Evolutionary conservation across 1,140 invertebrate genomes (phyloP), one percentile per base, ranked within the genome.

Genomic region (Homalodisca vitripennis): DNA sequence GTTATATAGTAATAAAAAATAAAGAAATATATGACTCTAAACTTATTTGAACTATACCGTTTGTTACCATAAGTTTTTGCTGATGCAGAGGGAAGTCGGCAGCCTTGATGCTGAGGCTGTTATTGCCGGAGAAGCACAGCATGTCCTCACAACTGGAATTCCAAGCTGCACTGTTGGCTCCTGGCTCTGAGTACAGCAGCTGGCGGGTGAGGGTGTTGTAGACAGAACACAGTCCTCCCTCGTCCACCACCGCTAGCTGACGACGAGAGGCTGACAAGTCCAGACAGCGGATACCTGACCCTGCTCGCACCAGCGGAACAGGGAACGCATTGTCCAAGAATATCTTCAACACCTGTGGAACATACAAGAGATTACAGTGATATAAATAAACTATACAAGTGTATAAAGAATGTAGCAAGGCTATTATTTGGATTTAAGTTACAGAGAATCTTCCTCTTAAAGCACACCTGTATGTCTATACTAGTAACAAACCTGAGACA

Each of bases 71-170:
- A 74, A 98, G 85, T 73, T 96, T 97, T 79, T 98, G 97, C 64
- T 93, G 90, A 73, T 97, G 92, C 0, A 92, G 85, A 0, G 89
- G 88, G 77, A 97, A 97, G 77, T 89, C 86, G 31, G 86, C 85
- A 0, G 93, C 92, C 82, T 97, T 97, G 60, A 98, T 94, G 47
- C 90, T 90, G 0, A 98, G 82, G 55, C 87, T 84, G 70, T 91
- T 90, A 64, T 86, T 86, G 1, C 93, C 94, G 41, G 96, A 97
- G 77, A 94, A 96, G 74, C 95, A 96, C 29, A 99, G 81, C 85
- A 99, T 91, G 68, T 98, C 93, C 77, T 98, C 95, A 79, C 93
- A 94, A 73, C 92, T 88, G 0, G 88, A 89, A 79, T 99, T 99
- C 88, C 97, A 99, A 6, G 95, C 92, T 0, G 98, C 95, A 77